Base-by-base conservation (phyloP, 1,140 invertebrate species). In the Nixonia krombeini region DNA sequence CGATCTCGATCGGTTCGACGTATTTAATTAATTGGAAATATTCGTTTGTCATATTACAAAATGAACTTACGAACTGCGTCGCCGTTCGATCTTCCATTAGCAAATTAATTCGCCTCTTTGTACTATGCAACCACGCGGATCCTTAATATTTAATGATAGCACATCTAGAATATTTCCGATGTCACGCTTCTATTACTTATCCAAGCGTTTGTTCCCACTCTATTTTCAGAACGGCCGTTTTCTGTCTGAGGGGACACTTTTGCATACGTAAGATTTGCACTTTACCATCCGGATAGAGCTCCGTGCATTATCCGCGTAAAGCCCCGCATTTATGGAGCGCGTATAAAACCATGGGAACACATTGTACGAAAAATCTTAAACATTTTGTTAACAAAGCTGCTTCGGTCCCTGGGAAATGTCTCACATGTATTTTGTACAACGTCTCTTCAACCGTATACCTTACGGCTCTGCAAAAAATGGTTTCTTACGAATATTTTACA, bases 351-450 rank as follows among this genome's bases (percentile, higher is more conserved):
- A 47, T 31, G 26, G 6, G 41, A 62, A 23, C 21, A 40, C 49
- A 6, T 29, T 13, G 26, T 29, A 23, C 9, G 35, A 53, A 44
- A 63, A 69, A 58, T 58, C 53, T 62, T 69, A 37, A 62, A 69
- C 56, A 69, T 63, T 69, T 69, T 50, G 52, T 53, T 61, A 62
- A 62, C 52, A 53, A 63, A 51, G 56, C 51, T 26, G 15, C 13
- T 40, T 47, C 26, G 18, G 13, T 28, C 15, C 8, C 15, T 18
- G 26, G 53, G 45, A 35, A 55, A 62, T n/a, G n/a, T n/a, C n/a
- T 53, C 9, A 31, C 15, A 23, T 10, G 49, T 33, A 53, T 53
- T 58, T 62, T 40, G 16, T 13, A 21, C 35, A 44, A 53, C 50
- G 25, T 38, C 49, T 47, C 37, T 53, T 55, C 17, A 35, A 37